Evolutionary conservation across 2,113 vertebrate genomes (phyloP), one percentile per base, ranked within the genome.

Genomic region (Oophaga pumilio): DNA sequence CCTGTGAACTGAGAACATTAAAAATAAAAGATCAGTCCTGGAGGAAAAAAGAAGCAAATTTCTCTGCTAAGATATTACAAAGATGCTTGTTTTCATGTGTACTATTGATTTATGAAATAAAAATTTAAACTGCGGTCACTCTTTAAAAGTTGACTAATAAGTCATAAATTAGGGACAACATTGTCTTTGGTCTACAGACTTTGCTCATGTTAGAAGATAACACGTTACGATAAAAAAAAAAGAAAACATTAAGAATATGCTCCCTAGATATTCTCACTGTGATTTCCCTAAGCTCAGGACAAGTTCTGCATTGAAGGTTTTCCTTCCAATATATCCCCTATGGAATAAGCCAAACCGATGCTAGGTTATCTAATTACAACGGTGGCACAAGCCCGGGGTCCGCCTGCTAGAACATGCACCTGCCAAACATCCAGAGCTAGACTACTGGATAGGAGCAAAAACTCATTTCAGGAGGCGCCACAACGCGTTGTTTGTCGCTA

Each of bases 351-450:
- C 59, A 78, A 78, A 66, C 12, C 8, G 17, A 83, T 43, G 59
- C 71, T 83, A 26, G 43, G 59, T 82, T 76, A 49, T 49, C 20
- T 66, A 56, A 88, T 83, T 88, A 83, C 7, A 33, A n/a, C 76
- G 43, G 86, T 66, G 66, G 60, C 59, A 66, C 26, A 18, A 76
- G 86, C 60, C 56, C 56, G 26, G 68, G 56, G 64, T 76, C 26
- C 18, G 18, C 64, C 64, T 68, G 73, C 49, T 28, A 15, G 64
- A 60, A 69, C 66, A 73, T 22, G 57, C 53, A 62, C 13, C 26
- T 87, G 86, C 43, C 74, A 59, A 28, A 50, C 78, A 50, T 10
- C 22, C 14, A 87, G 53, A 64, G 57, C n/a, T 56, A 43, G 14
- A 49, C 59, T 66, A 53, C 57, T 56, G 24, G 73, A 77, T 83